Base-by-base conservation (phyloP, 2,888 invertebrate genomes). In the Tetheella fluctuosa region DNA sequence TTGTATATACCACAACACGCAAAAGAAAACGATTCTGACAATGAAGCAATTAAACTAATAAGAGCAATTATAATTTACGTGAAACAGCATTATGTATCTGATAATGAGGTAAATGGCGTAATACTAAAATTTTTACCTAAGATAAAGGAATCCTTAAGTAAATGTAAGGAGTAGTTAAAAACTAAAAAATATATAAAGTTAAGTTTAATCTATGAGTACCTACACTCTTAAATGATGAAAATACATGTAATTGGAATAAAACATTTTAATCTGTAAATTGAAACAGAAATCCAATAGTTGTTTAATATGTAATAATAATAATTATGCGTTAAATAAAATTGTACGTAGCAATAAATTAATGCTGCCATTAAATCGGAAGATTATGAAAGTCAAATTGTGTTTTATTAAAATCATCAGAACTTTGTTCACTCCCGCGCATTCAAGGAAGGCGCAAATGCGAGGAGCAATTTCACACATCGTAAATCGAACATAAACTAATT, bases 401-500 rank as follows among this genome's bases (percentile, higher is more conserved):
- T 48, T 48, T 10, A 48, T 20, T 48, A 10, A 20, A 48, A 20
- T 48, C 48, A 17, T 48, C 20, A 48, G 48, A 48, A 20, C 48
- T 48, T 20, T 20, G 20, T 48, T 10, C 20, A 20, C 48, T 48
- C 20, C 48, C 20, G 20, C 17, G 48, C 20, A 48, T 48, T 48
- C 20, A n/a, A n/a, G n/a, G n/a, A n/a, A n/a, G n/a, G 20, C 20
- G 20, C 48, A 48, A 20, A 48, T 48, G 48, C 48, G 8, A 48
- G n/a, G 8, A 20, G 20, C 48, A 10, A 48, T 48, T 48, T 48
- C 48, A 48, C 48, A 48, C 48, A 48, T 48, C 48, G 48, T 48
- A 17, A 48, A 20, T 48, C 20, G 20, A 20, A 48, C 48, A 48
- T 20, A 20, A 20, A 48, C 10, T 10, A 48, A 48, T 48, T 48